Conservation (phyloP, 2,113 vertebrate species). For the Cricetomys ansorgei region DNA sequence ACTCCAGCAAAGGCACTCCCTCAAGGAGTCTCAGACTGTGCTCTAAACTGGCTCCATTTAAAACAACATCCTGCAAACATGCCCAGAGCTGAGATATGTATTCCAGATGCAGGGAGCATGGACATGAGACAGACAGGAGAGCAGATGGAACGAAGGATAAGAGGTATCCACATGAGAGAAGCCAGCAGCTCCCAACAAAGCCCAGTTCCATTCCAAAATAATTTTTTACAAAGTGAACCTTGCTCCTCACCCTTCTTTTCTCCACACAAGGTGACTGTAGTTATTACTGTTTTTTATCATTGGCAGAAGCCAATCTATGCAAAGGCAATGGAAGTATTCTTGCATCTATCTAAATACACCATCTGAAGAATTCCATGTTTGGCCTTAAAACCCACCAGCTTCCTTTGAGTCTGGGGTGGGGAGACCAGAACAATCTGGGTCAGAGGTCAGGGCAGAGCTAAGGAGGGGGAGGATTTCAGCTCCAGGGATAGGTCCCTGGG, state of each 20-base stretch:
- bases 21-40: accelerated
- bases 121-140: not conserved
- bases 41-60: not conserved
- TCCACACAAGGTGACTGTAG: not conserved
- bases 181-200: not conserved
- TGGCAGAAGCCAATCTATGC: not conserved
- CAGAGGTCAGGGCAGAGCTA: not conserved
- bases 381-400: not conserved
- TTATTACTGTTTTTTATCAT: not conserved
- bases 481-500: not conserved
- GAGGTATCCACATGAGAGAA: not conserved
- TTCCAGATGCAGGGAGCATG: not conserved
- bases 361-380: not conserved
- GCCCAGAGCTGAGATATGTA: not conserved
- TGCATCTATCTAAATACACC: not conserved
- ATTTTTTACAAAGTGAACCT: not conserved
- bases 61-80: not conserved
- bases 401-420: not conserved
- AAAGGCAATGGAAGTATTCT: not conserved
- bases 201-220: not conserved
- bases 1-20: not conserved
- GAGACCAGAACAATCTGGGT: not conserved
- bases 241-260: not conserved
- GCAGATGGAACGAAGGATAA: not conserved
- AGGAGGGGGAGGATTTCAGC: not conserved